These are phyloP conservation scores for Drosophila parabipectinata DNA, from an alignment of 1,140 invertebrate genomes.

Conservation along the genomic window DNA sequence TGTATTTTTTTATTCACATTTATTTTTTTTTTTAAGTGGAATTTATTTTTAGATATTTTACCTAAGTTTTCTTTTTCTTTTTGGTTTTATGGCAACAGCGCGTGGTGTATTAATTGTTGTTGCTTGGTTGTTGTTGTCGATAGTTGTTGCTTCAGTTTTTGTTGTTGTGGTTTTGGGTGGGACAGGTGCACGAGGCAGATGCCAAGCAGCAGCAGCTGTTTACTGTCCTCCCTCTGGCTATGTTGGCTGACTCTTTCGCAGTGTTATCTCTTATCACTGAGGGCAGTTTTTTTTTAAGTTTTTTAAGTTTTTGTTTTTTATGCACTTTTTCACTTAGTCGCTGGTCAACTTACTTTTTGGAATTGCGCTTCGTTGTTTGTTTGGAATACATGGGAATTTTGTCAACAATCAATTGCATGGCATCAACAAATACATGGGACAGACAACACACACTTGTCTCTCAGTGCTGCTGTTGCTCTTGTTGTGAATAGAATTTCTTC, in stretches of 20 bases:
- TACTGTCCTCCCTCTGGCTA: slow-evolving; percentile 17
- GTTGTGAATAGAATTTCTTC: slow-evolving; percentile 4
- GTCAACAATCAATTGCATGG: slow-evolving; percentile 84
- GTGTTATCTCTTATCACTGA: slow-evolving; percentile 41
- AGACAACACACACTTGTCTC: slow-evolving; percentile 62
- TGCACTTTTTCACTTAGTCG: slow-evolving; percentile 39
- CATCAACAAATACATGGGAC: slow-evolving; percentile 79
- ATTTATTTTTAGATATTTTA: slow-evolving; percentile 83
- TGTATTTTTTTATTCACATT: slow-evolving; percentile 39
- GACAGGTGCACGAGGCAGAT: slow-evolving; percentile 49
- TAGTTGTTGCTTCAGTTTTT: slow-evolving; percentile 22
- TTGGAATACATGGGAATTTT: slow-evolving; percentile 84
- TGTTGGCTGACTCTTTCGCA: slow-evolving; percentile 46
- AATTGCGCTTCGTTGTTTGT: slow-evolving; percentile 84
- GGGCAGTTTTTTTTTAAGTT: neutral
- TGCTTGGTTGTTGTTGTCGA: slow-evolving; percentile 19
- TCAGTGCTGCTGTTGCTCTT: slow-evolving; percentile 43
- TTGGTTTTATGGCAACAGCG: slow-evolving; percentile 60
- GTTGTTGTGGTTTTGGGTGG: slow-evolving; percentile 38
- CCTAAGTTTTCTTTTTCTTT: slow-evolving; percentile 77
- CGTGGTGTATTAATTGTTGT: slow-evolving; percentile 54
- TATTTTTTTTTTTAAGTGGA: slow-evolving; percentile 61
- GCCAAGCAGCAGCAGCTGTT: slow-evolving; percentile 36
- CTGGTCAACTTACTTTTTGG: slow-evolving; percentile 82
- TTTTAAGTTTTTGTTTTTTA: slow-evolving; percentile 13